Evolutionary conservation across 92 coral and sea anemone genomes (phyloP), one percentile per base, ranked within the genome.

Genomic region (Zoanthus solanderi): DNA sequence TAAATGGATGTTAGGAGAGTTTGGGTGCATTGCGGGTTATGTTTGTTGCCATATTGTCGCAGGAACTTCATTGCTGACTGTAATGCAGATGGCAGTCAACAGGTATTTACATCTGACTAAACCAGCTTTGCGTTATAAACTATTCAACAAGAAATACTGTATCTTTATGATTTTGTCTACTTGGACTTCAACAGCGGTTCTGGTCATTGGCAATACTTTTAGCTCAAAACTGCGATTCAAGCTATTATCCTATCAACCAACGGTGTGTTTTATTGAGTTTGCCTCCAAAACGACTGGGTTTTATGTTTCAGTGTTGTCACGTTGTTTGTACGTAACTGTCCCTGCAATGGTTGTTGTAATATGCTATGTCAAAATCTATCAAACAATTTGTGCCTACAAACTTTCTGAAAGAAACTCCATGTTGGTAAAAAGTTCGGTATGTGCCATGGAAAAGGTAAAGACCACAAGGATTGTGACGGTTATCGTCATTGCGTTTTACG

Each of bases 21-120:
- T 47, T 11, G 81, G 81, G 30, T 76, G 81, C 34, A 8, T 48
- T 6, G 2, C 31, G 52, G 23, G 18, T 15, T 1, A 53, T 48
- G 34, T 52, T 50, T 76, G 45, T 53, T 8, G 60, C 17, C 7
- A 48, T 52, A 76, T 18, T 1, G 34, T 76, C 30, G 10, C 7
- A 29, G 81, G 81, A 48, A 17, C 61, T 9, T 76, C 81, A 6
- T 31, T 76, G 63, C 30, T 52, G 15, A 76, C 81, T 13, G 81
- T 76, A 45, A 76, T 76, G 81, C 32, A 23, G 32, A 9, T 76
- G 32, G 81, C 81, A n/a, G 16, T 76, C 0, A 76, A 76, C 81
- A 52, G 81, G 52, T 76, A 52, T 29, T 28, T 76, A 23, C 58
- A 31, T 18, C 37, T 76, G 32, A 4, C 60, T 52, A 47, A 63